These are phyloP conservation scores for Erebia epiphron DNA, from an alignment of 2,888 invertebrate genomes.

Conservation along the genomic window DNA sequence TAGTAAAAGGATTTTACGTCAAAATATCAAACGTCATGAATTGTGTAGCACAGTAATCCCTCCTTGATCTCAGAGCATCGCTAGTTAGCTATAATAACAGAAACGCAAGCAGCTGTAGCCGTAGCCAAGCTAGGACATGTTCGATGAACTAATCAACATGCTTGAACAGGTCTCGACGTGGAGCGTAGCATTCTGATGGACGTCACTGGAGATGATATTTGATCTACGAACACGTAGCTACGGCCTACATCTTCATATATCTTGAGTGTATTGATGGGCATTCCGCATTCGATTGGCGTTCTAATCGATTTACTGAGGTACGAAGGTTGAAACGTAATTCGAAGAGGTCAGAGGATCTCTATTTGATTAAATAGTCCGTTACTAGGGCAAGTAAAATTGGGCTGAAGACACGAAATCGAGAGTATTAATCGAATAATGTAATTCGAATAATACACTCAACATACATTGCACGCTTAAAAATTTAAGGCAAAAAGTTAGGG, in stretches of 20 bases:
- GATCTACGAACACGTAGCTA: background rate
- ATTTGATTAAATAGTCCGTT: background rate
- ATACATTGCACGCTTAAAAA: no score
- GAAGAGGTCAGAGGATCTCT: background rate
- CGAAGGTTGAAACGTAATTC: background rate
- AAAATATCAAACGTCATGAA: background rate
- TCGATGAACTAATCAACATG: slow-evolving; percentile 35
- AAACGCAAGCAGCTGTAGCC: slow-evolving; percentile 20
- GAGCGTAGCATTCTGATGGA: slow-evolving; percentile 19
- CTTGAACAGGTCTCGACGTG: slow-evolving; percentile 29
- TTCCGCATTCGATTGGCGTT: background rate
- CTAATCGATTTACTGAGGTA: background rate
- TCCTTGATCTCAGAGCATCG: background rate
- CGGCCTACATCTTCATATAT: slow-evolving; percentile 8
- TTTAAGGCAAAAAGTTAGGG: no score
- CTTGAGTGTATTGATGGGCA: slow-evolving; percentile 8
- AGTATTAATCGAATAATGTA: no score
- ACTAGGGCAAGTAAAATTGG: no score
- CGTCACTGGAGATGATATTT: slow-evolving; percentile 14
- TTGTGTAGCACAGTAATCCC: background rate
- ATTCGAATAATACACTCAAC: no score
- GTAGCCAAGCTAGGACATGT: slow-evolving; percentile 30
- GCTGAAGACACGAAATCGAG: no score
- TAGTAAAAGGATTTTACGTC: background rate
- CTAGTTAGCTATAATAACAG: slow-evolving; percentile 4